Evolutionary conservation across 2,113 vertebrate species (phyloP), one percentile per base, ranked within the genome.

Genomic region (Hylia prasina): DNA sequence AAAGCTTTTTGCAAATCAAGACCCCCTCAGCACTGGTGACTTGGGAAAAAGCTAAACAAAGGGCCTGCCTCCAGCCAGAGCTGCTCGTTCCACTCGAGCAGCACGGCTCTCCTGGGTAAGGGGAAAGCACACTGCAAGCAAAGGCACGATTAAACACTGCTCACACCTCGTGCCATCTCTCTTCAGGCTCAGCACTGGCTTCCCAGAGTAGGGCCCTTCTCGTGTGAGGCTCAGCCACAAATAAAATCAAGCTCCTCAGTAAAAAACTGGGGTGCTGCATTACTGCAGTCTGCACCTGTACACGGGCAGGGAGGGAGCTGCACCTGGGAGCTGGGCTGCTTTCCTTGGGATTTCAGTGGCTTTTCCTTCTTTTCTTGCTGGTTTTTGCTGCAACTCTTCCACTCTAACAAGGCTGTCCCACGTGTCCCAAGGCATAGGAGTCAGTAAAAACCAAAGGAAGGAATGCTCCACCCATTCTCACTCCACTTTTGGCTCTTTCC

Each of bases 151-250:
- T 15, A 54, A 89, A 75, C 47, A 47, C 19, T 8, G 0, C 56
- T 22, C 60, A 50, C 48, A 50, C 56, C 63, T 80, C 1, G 0
- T 4, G 12, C 60, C 1, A 0, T 15, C 54, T 40, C 68, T 0
- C 0, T 6, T 57, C 50, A 48, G n/a, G 47, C 33, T 70, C 93
- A 44, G 5, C 13, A 45, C 18, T 17, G 33, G 68, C 40, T 57
- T 68, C 35, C 19, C 1, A 2, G 44, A 79, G 19, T 0, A 0
- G 28, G 25, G 25, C 16, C 33, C 33, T 90, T 65, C 76, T 65
- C 15, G 10, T 24, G 47, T 4, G 7, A 80, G 45, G 53, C n/a
- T 79, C 42, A 47, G 60, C 7, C 57, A 78, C 44, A 75, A 66
- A 73, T 31, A n/a, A 68, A 91, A 83, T 10, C 50, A 37, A 65